Percentiles rank a stretch among this genome's conserved stretches.
Conservation (phyloP, 2,888 invertebrate species). For the Protonemura montana region DNA sequence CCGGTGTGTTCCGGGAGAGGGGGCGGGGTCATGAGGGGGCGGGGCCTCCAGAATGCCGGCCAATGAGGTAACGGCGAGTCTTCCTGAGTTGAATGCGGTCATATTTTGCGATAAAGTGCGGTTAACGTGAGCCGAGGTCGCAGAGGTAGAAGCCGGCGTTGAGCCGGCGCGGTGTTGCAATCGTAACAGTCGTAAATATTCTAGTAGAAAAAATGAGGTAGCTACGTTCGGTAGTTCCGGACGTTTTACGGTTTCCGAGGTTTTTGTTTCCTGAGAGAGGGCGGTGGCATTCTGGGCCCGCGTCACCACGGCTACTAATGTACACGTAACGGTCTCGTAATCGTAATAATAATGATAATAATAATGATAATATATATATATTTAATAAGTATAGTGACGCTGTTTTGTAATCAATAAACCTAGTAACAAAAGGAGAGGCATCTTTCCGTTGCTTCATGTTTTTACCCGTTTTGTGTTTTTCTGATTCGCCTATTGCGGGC, state of each 20-base stretch:
- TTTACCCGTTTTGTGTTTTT: conserved; percentile 50
- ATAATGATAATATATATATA: background rate
- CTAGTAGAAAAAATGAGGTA: background rate
- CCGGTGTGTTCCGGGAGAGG: no score
- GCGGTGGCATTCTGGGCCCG: background rate
- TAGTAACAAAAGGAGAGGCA: conserved; percentile 33
- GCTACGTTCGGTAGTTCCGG: background rate
- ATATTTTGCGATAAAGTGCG: no score
- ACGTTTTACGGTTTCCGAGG: background rate
- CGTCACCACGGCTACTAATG: background rate
- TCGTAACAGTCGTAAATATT: background rate
- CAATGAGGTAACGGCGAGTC: background rate
- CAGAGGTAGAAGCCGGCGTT: background rate
- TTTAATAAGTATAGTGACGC: conserved; percentile 46
- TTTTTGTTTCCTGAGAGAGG: background rate
- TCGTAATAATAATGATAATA: background rate
- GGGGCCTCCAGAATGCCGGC: background rate
- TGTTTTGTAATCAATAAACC: conserved; percentile 22
- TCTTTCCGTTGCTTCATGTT: conserved; percentile 39
- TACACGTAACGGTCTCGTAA: background rate
- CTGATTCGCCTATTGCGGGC: conserved; percentile 43
- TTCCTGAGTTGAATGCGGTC: no score
- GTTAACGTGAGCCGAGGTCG: background rate
- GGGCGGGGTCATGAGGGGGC: no score
- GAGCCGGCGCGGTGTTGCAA: background rate